A percentile compares a stretch with the other conserved stretches of the same genome.
Evolutionary conservation across 2,888 invertebrate species (phyloP).

Genomic region (Teleiodes luculella): DNA sequence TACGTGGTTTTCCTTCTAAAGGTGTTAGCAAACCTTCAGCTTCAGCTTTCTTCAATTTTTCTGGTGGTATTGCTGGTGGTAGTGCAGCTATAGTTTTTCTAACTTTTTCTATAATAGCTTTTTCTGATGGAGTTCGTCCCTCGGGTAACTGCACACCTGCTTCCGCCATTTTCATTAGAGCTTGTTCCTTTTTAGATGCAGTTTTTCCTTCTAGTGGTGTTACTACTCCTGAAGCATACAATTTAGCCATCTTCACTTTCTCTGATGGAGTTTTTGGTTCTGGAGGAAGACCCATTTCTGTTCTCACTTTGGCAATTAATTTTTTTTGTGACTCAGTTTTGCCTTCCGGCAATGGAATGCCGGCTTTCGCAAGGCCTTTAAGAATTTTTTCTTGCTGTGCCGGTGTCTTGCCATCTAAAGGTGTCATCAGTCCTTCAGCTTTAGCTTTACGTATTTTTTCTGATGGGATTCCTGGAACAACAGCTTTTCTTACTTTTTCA

Average conservation of each 20-base stretch:
- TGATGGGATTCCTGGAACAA: not conserved
- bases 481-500: constrained; percentile 19
- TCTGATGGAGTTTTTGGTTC: constrained; percentile 24
- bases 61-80: not conserved
- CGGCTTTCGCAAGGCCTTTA: constrained; percentile 17
- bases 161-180: constrained; percentile 20
- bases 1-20: constrained; percentile 21
- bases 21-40: not conserved
- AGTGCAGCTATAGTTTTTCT: not conserved
- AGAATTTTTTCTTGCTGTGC: constrained; percentile 32
- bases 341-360: constrained; percentile 27
- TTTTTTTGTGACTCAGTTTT: constrained; percentile 29
- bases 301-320: constrained; percentile 25
- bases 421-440: constrained; percentile 25
- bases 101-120: constrained; percentile 18
- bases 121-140: constrained; percentile 29
- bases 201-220: constrained; percentile 31
- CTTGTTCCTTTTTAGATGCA: constrained; percentile 30
- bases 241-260: constrained; percentile 21
- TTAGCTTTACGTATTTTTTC: constrained; percentile 21
- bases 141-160: constrained; percentile 25
- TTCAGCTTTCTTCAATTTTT: constrained; percentile 14
- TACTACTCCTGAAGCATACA: constrained; percentile 23
- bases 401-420: constrained; percentile 29
- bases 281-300: constrained; percentile 31